Evolutionary conservation across 2,888 invertebrate genomes (phyloP).

Genomic region (Molanna angustata): DNA sequence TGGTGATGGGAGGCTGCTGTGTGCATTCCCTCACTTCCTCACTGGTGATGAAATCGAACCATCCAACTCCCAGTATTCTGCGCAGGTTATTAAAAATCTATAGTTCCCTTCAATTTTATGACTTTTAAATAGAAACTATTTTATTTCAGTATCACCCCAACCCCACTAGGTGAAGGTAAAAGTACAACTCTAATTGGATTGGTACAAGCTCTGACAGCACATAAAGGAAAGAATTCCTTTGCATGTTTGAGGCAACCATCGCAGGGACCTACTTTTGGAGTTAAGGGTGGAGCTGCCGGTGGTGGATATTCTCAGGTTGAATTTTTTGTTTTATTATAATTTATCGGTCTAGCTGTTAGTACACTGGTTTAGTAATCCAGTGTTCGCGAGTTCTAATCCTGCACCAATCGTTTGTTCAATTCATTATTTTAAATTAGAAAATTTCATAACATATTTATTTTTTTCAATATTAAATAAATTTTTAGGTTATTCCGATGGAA

Average conservation of each 20-base stretch:
- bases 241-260: constrained; percentile 96
- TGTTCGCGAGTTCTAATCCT: no score
- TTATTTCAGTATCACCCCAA: constrained; percentile 84
- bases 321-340: no score
- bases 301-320: constrained; percentile 96
- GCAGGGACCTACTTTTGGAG: constrained; percentile 98
- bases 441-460: no score
- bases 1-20: no score
- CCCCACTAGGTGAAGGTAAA: constrained; percentile 98
- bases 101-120: no score
- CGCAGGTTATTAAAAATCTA: no score
- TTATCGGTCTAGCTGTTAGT: no score
- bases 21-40: no score
- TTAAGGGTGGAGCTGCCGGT: constrained; percentile 97
- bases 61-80: no score
- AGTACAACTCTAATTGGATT: constrained; percentile 93
- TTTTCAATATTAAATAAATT: not conserved
- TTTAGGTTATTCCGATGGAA: constrained; percentile 95
- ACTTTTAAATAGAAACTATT: not conserved
- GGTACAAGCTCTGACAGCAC: constrained; percentile 87
- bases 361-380: no score
- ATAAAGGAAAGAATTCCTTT: constrained; percentile 80
- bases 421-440: no score
- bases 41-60: not conserved
- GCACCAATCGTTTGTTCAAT: no score